Base-by-base conservation (phyloP, 2,113 vertebrate species). In the Leiothrix lutea region DNA sequence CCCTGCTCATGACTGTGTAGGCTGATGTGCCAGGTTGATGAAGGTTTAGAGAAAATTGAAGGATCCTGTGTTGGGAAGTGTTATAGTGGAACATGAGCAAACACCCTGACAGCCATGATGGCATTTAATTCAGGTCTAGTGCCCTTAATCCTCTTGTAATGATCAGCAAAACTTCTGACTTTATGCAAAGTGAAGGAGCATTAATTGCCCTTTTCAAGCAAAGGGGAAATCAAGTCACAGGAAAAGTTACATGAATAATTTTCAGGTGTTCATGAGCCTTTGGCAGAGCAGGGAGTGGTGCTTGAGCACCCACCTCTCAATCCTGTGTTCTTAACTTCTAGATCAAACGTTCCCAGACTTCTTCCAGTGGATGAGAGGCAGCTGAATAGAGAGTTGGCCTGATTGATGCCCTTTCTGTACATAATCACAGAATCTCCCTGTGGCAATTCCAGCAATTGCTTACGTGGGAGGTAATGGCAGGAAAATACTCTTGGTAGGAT, bases 391-490 rank as follows among this genome's bases (percentile, higher is more conserved):
- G 90, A 94, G 56, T 88, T 95, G 86, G 93, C 94, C 93, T 96
- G 88, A 95, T 92, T 96, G 94, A 95, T 96, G 94, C 96, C 90
- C 82, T 92, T 96, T 93, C 93, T 95, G 88, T 87, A 94, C 92
- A 95, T 94, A 96, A 95, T 96, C 94, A 92, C 90, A 92, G 90
- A 95, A 90, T 95, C 94, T 93, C 90, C 96, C 94, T 53, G 90
- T 97, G 96, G 95, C 93, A 96, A 90, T 96, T 93, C 88, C 93
- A 96, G 94, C 93, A 96, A 86, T 92, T 96, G 93, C 96, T 96
- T 94, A 96, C 16, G 94, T 96, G 95, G 95, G 96, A 95, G 93
- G 92, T 97, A 96, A 96, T 93, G 93, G 92, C 94, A 96, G 92
- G 95, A 94, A 93, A 97, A 95, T 95, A 83, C 91, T 95, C 93